phyloP scores from a whole-genome alignment of 2,797 vertebrate genomes.

The Chiloscyllium punctatum region DNA sequence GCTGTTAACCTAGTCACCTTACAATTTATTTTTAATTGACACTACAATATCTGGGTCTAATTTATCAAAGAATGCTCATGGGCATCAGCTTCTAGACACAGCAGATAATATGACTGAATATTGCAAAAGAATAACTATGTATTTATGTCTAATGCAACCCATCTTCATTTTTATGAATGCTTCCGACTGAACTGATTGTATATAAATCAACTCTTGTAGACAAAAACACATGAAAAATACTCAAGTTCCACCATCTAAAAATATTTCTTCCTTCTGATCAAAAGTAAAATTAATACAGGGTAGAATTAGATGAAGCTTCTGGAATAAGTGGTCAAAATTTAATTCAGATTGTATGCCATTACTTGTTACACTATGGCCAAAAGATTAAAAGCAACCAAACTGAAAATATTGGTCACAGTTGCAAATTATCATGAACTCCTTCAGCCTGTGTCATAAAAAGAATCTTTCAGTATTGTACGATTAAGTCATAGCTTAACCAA shows the following conservation, averaged over 20 bases:
- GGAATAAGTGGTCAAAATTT: neutral
- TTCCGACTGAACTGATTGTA: neutral
- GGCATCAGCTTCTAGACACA: neutral
- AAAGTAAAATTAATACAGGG: neutral
- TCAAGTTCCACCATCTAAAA: neutral
- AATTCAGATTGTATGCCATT: neutral
- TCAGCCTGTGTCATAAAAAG: neutral
- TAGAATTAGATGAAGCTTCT: neutral
- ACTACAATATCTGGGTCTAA: neutral
- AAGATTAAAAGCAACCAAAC: neutral
- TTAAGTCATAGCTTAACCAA: neutral
- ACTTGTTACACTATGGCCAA: no score
- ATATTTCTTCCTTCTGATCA: neutral
- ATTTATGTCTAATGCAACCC: neutral
- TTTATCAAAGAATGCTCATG: neutral
- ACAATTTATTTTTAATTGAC: neutral
- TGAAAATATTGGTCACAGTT: neutral
- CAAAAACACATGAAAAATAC: neutral
- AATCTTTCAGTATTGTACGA: neutral
- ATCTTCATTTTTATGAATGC: neutral
- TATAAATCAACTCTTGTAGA: neutral
- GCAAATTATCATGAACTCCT: neutral
- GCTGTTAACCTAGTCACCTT: neutral
- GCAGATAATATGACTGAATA: neutral
- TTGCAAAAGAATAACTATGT: neutral